phyloP scores from a whole-genome alignment of 2,888 invertebrate species.

The Sympetrum striolatum region DNA sequence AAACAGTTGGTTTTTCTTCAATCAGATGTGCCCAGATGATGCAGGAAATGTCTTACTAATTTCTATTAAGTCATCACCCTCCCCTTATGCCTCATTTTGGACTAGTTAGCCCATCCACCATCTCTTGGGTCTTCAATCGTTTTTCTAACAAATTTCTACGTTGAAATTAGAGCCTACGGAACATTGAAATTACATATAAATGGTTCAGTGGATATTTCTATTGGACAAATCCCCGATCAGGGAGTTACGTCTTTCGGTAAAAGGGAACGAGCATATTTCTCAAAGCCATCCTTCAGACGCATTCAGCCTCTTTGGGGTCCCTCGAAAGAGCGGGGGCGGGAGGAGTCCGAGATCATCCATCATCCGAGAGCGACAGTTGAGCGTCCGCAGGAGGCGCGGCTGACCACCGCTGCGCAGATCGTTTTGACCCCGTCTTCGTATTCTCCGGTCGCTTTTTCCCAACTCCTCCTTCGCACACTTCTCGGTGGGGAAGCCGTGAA shows the following conservation, averaged over 20 bases:
- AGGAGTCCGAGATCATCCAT: conserved; percentile 20
- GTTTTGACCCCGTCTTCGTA: conserved; percentile 11
- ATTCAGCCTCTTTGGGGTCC: not conserved
- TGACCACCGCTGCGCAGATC: conserved; percentile 31
- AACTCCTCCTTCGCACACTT: not conserved
- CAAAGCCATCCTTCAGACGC: not conserved
- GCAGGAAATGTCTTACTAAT: no score
- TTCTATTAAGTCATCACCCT: no score
- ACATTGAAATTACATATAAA: no score
- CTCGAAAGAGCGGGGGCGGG: not conserved
- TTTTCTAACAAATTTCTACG: no score
- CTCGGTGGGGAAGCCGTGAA: not conserved
- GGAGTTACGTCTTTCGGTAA: not conserved
- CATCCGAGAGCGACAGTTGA: conserved; percentile 27
- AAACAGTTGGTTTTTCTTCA: no score
- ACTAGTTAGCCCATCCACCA: no score
- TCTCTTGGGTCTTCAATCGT: no score
- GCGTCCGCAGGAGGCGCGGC: conserved; percentile 10
- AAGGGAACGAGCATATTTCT: not conserved
- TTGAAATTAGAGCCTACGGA: no score
- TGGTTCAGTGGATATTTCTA: no score
- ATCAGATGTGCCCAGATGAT: no score
- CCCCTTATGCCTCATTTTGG: no score
- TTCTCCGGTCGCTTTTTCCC: not conserved
- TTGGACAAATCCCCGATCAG: no score